These are phyloP conservation scores for Peromyscus leucopus DNA, from an alignment of 2,113 vertebrate genomes.

Conservation along the genomic window DNA sequence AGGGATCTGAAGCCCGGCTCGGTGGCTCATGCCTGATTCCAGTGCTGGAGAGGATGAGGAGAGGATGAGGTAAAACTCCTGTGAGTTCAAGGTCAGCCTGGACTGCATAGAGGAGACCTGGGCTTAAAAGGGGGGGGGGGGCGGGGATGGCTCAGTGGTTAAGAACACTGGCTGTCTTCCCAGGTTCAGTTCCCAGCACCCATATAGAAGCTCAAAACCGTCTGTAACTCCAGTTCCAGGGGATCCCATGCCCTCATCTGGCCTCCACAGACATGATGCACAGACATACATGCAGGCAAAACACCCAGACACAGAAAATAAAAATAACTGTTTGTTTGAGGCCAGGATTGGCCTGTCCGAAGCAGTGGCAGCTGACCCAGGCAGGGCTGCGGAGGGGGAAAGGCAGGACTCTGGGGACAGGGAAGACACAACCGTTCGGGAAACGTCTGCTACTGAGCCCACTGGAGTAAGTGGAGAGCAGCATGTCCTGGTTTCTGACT, in stretches of 20 bases:
- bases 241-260: not conserved
- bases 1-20: not conserved
- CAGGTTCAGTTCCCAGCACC: not conserved
- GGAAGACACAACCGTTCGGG: not conserved
- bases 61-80: not conserved
- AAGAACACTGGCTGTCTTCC: not conserved
- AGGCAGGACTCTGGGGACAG: not conserved
- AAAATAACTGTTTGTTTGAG: not conserved
- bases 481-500: not conserved
- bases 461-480: not conserved
- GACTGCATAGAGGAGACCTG: not conserved
- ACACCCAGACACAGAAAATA: not conserved
- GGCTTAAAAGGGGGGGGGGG: not conserved
- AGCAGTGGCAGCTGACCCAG: rapidly evolving
- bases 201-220: not conserved
- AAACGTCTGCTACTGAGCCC: not conserved
- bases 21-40: not conserved
- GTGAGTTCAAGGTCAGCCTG: not conserved
- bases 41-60: not conserved
- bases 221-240: not conserved
- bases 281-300: not conserved
- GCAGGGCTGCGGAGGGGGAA: not conserved
- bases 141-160: not conserved
- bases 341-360: not conserved
- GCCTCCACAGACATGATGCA: not conserved